A percentile compares a stretch with the other conserved stretches of the same genome.
These are phyloP conservation scores for Callithrix jacchus DNA, from an alignment of 2,113 vertebrate species.

Conservation along the genomic window DNA sequence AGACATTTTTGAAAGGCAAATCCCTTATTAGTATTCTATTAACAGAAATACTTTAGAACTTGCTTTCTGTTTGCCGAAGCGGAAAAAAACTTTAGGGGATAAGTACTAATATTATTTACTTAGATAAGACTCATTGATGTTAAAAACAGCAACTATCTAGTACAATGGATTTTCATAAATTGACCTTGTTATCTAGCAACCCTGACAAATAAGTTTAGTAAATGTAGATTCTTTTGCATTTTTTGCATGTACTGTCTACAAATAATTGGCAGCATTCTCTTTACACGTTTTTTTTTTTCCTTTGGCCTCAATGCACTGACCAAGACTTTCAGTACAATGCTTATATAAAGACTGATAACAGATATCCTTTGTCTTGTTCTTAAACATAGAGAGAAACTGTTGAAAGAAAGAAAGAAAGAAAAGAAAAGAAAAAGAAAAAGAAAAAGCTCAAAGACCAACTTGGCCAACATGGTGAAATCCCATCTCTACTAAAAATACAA, in stretches of 20 bases:
- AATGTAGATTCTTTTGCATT: background rate
- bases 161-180: background rate
- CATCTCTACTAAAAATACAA: too few species aligned
- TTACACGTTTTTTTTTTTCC: background rate
- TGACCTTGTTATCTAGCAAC: background rate
- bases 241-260: background rate
- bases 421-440: too few species aligned
- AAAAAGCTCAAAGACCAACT: background rate
- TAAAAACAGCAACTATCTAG: background rate
- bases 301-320: background rate
- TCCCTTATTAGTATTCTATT: background rate
- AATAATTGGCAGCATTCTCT: background rate
- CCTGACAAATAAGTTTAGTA: background rate
- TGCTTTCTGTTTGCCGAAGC: background rate
- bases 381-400: background rate
- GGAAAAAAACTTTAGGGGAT: background rate
- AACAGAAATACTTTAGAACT: slow-evolving; percentile 2
- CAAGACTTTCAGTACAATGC: background rate
- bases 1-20: background rate
- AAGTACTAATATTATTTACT: background rate
- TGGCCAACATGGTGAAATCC: too few species aligned
- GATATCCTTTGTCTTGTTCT: background rate
- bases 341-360: background rate
- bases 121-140: background rate
- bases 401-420: background rate